phyloP scores from a whole-genome alignment of 2,888 invertebrate species.

The Ennomos quercinarius region DNA sequence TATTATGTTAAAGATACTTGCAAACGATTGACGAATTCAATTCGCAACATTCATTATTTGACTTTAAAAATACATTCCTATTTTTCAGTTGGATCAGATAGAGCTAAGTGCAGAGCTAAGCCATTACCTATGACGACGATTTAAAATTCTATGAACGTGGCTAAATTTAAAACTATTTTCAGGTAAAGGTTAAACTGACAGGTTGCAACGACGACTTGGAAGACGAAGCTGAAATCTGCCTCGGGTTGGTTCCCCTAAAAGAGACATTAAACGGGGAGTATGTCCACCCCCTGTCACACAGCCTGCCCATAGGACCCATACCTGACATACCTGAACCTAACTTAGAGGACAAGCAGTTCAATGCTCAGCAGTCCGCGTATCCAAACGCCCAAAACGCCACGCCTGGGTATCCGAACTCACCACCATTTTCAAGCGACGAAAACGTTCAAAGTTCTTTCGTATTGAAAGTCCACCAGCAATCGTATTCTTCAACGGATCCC shows the following conservation, averaged over 20 bases:
- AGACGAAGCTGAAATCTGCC: slow-evolving; percentile 61
- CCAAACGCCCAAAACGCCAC: slow-evolving; percentile 1
- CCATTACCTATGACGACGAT: background rate
- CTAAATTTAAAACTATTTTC: slow-evolving; percentile 28
- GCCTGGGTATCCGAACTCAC: slow-evolving; percentile 4
- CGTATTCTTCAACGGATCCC: slow-evolving; percentile 23
- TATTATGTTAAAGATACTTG: no score
- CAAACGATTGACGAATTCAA: no score
- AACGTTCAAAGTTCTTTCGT: slow-evolving; percentile 7
- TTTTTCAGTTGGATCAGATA: no score
- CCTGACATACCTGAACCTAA: slow-evolving; percentile 39
- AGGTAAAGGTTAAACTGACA: slow-evolving; percentile 63
- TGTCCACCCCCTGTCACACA: slow-evolving; percentile 56
- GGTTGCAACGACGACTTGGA: slow-evolving; percentile 64
- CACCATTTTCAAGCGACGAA: background rate
- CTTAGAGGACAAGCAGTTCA: background rate
- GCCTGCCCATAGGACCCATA: slow-evolving; percentile 55
- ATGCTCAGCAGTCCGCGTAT: slow-evolving; percentile 9
- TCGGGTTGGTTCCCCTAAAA: slow-evolving; percentile 62
- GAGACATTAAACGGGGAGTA: slow-evolving; percentile 45
- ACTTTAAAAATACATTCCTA: no score
- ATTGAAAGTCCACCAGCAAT: slow-evolving; percentile 11
- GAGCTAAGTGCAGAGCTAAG: no score
- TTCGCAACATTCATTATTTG: no score
- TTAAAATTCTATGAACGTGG: no score